These are phyloP conservation scores for Nylanderia fulva DNA, from an alignment of 1,140 invertebrate species.

Conservation along the genomic window DNA sequence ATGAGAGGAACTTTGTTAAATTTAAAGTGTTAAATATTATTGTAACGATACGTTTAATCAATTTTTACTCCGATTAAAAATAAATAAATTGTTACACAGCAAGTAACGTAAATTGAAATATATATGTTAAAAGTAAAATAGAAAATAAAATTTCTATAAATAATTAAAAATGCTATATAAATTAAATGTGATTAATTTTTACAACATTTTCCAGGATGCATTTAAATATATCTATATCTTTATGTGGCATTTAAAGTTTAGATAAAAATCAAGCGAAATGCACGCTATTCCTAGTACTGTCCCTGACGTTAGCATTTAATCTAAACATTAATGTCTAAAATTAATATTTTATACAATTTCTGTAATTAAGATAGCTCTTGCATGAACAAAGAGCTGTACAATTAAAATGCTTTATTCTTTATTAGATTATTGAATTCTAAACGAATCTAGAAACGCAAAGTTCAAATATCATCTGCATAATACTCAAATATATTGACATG, in stretches of 20 bases:
- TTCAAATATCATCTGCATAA: constrained; percentile 25
- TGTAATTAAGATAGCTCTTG: neutral
- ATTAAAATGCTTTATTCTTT: neutral
- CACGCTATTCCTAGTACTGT: neutral
- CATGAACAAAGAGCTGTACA: neutral
- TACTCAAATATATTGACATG: constrained; percentile 16
- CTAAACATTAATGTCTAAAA: neutral
- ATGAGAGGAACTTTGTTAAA: neutral
- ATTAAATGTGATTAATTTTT: neutral
- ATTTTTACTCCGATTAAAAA: neutral
- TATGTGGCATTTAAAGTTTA: neutral
- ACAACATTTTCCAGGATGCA: neutral
- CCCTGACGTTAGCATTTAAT: neutral
- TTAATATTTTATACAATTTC: neutral
- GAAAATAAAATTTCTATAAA: neutral
- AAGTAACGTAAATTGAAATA: neutral
- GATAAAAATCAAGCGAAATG: neutral
- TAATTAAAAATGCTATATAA: neutral
- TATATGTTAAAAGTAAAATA: neutral
- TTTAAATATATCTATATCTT: too few species aligned
- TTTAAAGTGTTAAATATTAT: neutral
- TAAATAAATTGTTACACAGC: neutral
- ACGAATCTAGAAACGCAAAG: constrained; percentile 15
- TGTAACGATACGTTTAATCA: neutral
- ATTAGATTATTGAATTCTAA: constrained; percentile 5